Evolutionary conservation across 1,140 invertebrate species (phyloP).

Genomic region (Bombus confusus): DNA sequence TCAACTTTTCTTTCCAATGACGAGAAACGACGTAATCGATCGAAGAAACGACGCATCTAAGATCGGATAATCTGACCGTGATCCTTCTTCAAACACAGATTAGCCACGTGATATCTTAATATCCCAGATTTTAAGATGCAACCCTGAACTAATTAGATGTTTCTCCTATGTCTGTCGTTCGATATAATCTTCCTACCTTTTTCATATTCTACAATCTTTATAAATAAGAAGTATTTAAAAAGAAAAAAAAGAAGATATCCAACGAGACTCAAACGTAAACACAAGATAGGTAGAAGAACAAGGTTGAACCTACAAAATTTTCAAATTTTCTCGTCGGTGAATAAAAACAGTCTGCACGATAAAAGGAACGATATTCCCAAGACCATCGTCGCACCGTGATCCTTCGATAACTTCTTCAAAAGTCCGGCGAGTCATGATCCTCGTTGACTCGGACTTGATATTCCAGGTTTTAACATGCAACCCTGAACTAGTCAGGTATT

Average conservation of each 20-base stretch:
- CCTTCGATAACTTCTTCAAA: neutral
- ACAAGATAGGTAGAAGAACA: neutral
- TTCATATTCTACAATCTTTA: neutral
- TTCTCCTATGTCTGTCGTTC: neutral
- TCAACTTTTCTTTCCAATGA: no score
- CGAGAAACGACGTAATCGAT: no score
- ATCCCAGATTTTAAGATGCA: no score
- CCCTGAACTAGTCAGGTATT: neutral
- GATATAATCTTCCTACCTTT: neutral
- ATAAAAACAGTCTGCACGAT: neutral
- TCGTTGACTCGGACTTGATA: constrained; percentile 1
- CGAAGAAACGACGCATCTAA: no score
- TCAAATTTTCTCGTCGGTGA: neutral
- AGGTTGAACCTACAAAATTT: neutral
- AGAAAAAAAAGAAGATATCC: neutral
- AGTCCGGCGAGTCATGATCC: neutral
- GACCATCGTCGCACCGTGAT: neutral
- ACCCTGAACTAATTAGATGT: neutral
- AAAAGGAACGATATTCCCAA: neutral
- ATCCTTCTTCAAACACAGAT: no score
- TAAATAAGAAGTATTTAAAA: neutral
- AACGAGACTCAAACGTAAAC: neutral
- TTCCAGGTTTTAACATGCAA: constrained; percentile 29
- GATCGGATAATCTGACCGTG: no score
- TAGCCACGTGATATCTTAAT: no score